These are phyloP conservation scores for Polyommatus iphigenia DNA, from an alignment of 2,888 invertebrate genomes.

Conservation along the genomic window DNA sequence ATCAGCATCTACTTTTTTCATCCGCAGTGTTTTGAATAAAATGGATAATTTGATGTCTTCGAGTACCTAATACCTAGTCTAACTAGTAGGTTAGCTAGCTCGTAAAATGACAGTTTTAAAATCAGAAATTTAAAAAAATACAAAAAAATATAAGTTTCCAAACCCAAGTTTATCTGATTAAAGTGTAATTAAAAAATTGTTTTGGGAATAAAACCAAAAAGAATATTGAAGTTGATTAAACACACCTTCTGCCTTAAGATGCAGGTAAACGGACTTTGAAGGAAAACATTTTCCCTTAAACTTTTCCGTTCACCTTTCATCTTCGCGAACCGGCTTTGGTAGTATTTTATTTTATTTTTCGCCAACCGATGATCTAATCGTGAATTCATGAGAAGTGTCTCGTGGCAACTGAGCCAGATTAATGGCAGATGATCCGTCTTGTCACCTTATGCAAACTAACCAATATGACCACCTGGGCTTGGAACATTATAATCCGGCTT, in stretches of 20 bases:
- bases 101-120: neutral
- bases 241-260: neutral
- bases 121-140: neutral
- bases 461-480: neutral
- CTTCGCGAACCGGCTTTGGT: neutral
- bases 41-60: neutral
- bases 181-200: neutral
- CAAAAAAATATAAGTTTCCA: neutral
- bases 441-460: conserved; percentile 10
- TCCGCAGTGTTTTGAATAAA: neutral
- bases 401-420: conserved; percentile 1
- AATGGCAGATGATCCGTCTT: conserved; percentile 6
- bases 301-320: conserved; percentile 11
- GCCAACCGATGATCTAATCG: conserved; percentile 15
- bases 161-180: neutral
- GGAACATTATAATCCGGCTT: neutral
- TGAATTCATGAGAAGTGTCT: conserved; percentile 17
- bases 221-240: neutral
- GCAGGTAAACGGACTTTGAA: neutral
- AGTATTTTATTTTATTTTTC: conserved; percentile 7
- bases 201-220: neutral
- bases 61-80: neutral
- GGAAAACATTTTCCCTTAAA: neutral
- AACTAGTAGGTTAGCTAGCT: neutral
- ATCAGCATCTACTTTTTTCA: conserved; percentile 13